Conservation (phyloP, 2,888 invertebrate species). For the Caenorhabditis sp. region DNA sequence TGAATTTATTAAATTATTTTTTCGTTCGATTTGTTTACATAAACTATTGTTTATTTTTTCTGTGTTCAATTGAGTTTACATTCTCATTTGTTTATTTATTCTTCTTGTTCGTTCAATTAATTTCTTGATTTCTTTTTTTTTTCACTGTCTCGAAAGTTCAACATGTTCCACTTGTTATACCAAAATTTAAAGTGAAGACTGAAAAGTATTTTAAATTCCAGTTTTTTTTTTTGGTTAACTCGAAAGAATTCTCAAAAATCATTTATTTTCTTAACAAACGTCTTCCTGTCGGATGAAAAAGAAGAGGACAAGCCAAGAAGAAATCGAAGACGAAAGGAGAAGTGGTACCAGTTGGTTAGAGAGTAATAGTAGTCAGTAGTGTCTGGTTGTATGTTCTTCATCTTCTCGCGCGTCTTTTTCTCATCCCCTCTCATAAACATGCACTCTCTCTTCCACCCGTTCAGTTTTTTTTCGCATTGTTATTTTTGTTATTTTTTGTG, state of each 20-base stretch:
- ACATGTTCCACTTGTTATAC: too few species aligned
- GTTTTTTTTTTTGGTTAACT: too few species aligned
- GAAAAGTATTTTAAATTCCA: too few species aligned
- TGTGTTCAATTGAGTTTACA: too few species aligned
- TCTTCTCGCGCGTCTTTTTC: not conserved
- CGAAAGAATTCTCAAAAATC: too few species aligned
- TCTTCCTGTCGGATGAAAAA: not conserved
- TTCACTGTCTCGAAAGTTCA: too few species aligned
- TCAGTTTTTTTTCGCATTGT: conserved; percentile 1
- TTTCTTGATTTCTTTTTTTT: too few species aligned
- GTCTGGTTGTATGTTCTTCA: not conserved
- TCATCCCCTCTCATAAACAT: not conserved
- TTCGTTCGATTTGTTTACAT: not conserved
- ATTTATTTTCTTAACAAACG: not conserved
- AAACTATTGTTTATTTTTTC: not conserved
- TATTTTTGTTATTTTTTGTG: not conserved
- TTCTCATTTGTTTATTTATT: too few species aligned
- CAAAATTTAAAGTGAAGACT: too few species aligned
- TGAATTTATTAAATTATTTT: not conserved
- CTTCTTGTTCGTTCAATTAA: too few species aligned
- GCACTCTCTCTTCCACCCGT: not conserved
- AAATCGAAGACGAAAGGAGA: not conserved
- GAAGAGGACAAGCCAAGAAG: not conserved
- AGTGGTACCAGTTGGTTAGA: conserved; percentile 1
- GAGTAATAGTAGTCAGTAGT: not conserved